These are phyloP conservation scores for Aleiodes sp. DNA, from an alignment of 1,140 invertebrate species.

Conservation along the genomic window DNA sequence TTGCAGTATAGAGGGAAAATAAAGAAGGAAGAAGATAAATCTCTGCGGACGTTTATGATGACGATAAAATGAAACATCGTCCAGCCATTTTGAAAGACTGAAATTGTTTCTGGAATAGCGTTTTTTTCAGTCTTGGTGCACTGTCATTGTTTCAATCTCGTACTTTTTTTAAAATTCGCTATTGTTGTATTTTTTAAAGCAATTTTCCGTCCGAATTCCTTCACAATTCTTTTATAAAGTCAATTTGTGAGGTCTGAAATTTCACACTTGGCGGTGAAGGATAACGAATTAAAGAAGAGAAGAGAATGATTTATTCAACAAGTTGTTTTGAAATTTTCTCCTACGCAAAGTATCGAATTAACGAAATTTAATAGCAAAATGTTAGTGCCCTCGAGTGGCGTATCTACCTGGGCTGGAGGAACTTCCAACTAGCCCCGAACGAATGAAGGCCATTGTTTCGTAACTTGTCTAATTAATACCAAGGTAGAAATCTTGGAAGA, in stretches of 20 bases:
- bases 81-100: conserved; percentile 7
- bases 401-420: too few relatives aligned
- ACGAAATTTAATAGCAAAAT: conserved; percentile 26
- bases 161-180: background rate
- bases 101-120: conserved; percentile 4
- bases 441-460: conserved; percentile 30
- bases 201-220: too few relatives aligned
- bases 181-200: too few relatives aligned
- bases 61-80: conserved; percentile 9
- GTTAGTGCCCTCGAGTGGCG: conserved; percentile 6
- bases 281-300: too few relatives aligned
- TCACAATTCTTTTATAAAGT: too few relatives aligned
- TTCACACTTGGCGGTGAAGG: too few relatives aligned
- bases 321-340: background rate
- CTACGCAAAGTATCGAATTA: conserved; percentile 30
- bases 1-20: conserved; percentile 3
- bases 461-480: conserved; percentile 40
- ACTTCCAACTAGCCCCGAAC: conserved; percentile 10
- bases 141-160: background rate
- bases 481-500: conserved; percentile 18
- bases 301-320: conserved; percentile 6
- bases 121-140: background rate
- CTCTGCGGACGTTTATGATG: conserved; percentile 6
- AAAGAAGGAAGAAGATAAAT: conserved; percentile 7
- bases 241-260: too few relatives aligned